Evolutionary conservation across 2,113 vertebrate genomes (phyloP), one percentile per base, ranked within the genome.

Genomic region (Oxyruncus cristatus): DNA sequence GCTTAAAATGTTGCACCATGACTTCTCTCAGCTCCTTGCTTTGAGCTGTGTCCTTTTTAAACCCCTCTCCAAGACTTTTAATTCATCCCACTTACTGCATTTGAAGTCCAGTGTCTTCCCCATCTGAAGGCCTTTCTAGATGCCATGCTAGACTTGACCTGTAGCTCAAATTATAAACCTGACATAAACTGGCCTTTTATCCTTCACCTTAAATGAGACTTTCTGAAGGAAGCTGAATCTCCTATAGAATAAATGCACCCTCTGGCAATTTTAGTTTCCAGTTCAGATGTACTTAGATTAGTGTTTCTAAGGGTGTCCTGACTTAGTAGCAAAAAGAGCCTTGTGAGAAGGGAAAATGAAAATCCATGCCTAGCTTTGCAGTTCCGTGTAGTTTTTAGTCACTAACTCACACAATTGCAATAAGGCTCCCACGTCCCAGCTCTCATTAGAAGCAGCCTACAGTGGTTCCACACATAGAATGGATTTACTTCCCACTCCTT

Each of bases 341-440:
- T 18, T 47, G 24, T 56, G 55, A 41, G 58, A 61, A 76, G 17
- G 9, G 47, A 58, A 84, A 85, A 49, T 17, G 6, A 70, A 53
- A 76, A 53, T 47, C 32, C 33, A 14, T 46, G 8, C 53, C 33
- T 41, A 71, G 26, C 3, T 59, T 75, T 66, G 18, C 37, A 52
- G 41, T 46, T 58, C 15, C 12, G 7, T 42, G 33, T 22, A 50
- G 23, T 67, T 89, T 93, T 89, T 47, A 71, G 35, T 50, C 55
- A 24, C 26, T 81, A 66, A 58, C 12, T 76, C 59, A 30, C 32
- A 74, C n/a, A 87, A 91, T 52, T 71, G 30, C 50, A 78, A 37
- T 14, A 74, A 52, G 33, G 14, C 8, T 83, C 46, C 37, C 22
- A 47, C 0, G 0, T n/a, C 14, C 62, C 9, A 8, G 23, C 24